Base-by-base conservation (phyloP, 1,140 invertebrate genomes). In the Drosophila lacteicornis region DNA sequence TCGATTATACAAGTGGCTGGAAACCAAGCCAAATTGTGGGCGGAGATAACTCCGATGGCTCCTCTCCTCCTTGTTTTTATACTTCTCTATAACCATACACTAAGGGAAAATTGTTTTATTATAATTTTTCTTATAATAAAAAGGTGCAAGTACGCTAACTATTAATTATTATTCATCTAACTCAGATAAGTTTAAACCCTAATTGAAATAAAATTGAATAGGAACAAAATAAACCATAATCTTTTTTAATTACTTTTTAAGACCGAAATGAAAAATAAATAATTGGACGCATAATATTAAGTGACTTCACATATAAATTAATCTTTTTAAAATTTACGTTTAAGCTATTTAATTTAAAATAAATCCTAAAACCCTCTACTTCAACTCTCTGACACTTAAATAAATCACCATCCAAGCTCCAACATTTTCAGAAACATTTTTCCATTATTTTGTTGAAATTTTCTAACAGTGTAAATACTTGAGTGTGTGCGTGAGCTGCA, bases 1-100 rank as follows among this genome's bases (percentile, higher is more conserved):
- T 88, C 75, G 85, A 88, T 88, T 88, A 88, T 90, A 88, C 85
- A 88, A 88, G 73, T 74, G 69, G 69, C 67, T 60, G 69, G 55
- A 73, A 73, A 60, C 38, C 69, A 51, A 73, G 69, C 67, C 53
- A 62, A 43, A 56, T 60, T 69, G 70, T 50, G 63, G 71, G 71
- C 49, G 71, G 51, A 79, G 77, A 71, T 83, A 79, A 71, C 60
- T 60, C 62, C 60, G 62, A 70, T 46, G 27, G 47, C 79, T 73
- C 63, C 58, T 68, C 57, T 50, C 4, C 33, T 43, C 25, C 11
- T 19, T n/a, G 38, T 45, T 36, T 19, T 63, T 56, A 25, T 33
- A 15, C 30, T 55, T 45, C 19, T 58, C 40, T 47, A 27, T 40
- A 17, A 42, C 19, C 6, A 11, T 38, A 5, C 36, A 55, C 53